Percentiles rank a stretch among this genome's conserved stretches.
Evolutionary conservation across 1,140 invertebrate species (phyloP).

Genomic region (Dendroctonus ponderosae): DNA sequence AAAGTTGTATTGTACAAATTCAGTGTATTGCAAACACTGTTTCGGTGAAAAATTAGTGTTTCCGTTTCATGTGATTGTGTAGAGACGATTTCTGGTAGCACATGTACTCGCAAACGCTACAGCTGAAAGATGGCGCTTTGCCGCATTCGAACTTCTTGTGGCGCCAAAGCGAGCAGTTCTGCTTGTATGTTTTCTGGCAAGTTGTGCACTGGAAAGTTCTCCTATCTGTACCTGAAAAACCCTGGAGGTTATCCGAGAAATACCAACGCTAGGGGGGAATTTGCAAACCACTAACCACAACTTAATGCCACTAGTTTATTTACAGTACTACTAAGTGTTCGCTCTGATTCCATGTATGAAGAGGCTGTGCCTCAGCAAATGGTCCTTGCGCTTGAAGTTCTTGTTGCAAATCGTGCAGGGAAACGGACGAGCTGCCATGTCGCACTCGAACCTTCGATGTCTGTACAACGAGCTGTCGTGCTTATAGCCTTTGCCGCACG

Average conservation of each 20-base stretch:
- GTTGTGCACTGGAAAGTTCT: slow-evolving; percentile 11
- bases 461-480: slow-evolving; percentile 54
- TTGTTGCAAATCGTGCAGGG: slow-evolving; percentile 21
- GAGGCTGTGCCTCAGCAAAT: slow-evolving; percentile 33
- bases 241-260: too few species aligned
- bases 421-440: slow-evolving; percentile 49
- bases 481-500: slow-evolving; percentile 60
- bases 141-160: slow-evolving; percentile 54
- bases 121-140: slow-evolving; percentile 51
- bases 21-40: too few species aligned
- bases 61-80: too few species aligned
- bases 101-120: slow-evolving; percentile 52
- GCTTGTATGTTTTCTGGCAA: slow-evolving; percentile 36
- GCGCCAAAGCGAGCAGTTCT: slow-evolving; percentile 39
- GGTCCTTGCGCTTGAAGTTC: slow-evolving; percentile 33
- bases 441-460: slow-evolving; percentile 14
- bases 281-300: too few species aligned
- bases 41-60: too few species aligned
- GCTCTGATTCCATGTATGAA: slow-evolving; percentile 9
- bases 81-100: too few species aligned
- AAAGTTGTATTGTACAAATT: too few species aligned
- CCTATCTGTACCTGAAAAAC: not conserved
- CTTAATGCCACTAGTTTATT: too few species aligned
- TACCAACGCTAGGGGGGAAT: too few species aligned
- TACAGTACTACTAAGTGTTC: not conserved